Base-by-base conservation (phyloP, 2,113 vertebrate genomes). In the Charadrius vociferus region DNA sequence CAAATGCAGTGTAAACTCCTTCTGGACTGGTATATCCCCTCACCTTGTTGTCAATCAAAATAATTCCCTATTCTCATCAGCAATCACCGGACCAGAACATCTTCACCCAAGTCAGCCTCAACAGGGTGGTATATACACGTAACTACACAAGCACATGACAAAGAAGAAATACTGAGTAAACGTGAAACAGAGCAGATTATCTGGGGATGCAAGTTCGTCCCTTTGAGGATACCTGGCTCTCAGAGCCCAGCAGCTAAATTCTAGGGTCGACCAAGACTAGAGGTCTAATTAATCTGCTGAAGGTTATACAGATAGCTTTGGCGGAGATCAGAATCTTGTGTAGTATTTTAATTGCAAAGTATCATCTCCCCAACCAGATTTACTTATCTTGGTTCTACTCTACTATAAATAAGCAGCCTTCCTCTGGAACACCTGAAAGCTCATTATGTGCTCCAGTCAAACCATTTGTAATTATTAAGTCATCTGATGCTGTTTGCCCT, bases 331-430 rank as follows among this genome's bases (percentile, higher is more conserved):
- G 43, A 63, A 65, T 65, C 70, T 65, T 6, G 1, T 36, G 58
- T 12, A 66, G 50, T 27, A 82, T 72, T 82, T 66, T 72, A 61
- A 90, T 23, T 58, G 39, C 34, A n/a, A 84, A 84, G 55, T 37
- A 84, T 71, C 17, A 3, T 49, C 61, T 75, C 53, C 45, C 80
- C 32, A 75, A 43, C 24, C 27, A 66, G n/a, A 70, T 80, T 65
- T 63, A 59, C 80, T 86, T 81, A 58, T 53, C 67, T 84, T 73
- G 19, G 10, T 78, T 83, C 49, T 58, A 39, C 19, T 86, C 37
- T 70, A 15, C 26, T 37, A 67, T 77, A 88, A 94, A 88, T 84
- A 92, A 94, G n/a, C 67, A 79, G 70, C 37, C 39, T 82, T 47
- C 22, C 50, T 58, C 62, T 59, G 0, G 55, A 90, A 58, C 4